Evolutionary conservation across 2,113 vertebrate genomes (phyloP), one percentile per base, ranked within the genome.

Genomic region (Apodemus sylvaticus): DNA sequence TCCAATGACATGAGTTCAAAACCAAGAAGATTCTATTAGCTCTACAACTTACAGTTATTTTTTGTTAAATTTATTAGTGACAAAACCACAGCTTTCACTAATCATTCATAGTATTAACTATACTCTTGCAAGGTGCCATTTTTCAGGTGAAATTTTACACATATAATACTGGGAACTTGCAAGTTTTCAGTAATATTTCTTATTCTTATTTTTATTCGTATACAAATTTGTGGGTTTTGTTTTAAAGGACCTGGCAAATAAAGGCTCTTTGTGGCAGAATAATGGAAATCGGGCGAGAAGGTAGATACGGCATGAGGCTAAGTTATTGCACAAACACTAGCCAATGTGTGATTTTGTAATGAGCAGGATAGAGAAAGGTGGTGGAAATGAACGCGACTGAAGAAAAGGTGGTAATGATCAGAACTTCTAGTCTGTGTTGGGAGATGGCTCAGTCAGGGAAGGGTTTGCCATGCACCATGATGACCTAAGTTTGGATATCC

Each of bases 131-230:
- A 26, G 31, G 36, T 9, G 68, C 19, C 55, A 14, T 79, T 73
- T 97, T 64, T 89, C 51, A 81, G 42, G 4, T 71, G 70, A 95
- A 86, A 36, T 74, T 2, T 2, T n/a, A 16, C 58, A 86, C 22
- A 86, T n/a, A 7, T 68, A 96, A 86, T 78, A 20, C 73, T 82
- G 31, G 19, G 34, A 86, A 86, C 42, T 42, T 81, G 4, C 24
- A 93, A 76, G 39, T 92, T 85, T 93, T 86, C 39, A 58, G 29
- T 53, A 96, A 62, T 45, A 88, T 74, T 86, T 94, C 29, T 71
- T 66, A 7, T 31, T 93, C 48, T 55, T 93, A 48, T 66, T 66
- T 74, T 42, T 39, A 68, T 89, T 94, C 45, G 66, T 71, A 19
- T 36, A 95, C 62, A 22, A 22, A 88, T n/a, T 86, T 92, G 60